Base-by-base conservation (phyloP, 1,140 invertebrate genomes). In the Eciton burchellii region DNA sequence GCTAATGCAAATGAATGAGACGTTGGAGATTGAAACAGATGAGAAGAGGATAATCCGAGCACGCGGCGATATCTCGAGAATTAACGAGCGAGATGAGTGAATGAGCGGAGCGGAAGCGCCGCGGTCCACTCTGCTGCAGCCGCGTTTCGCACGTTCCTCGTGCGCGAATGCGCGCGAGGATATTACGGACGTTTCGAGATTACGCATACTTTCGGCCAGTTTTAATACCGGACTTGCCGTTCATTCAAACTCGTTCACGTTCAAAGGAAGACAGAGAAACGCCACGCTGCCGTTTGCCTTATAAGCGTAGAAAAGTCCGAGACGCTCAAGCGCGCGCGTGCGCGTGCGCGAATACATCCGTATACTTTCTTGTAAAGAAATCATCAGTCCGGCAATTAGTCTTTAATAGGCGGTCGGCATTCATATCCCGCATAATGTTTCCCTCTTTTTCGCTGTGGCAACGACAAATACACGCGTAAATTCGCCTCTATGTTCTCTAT, bases 391-490 rank as follows among this genome's bases (percentile, higher is more conserved):
- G 72, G 81, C 79, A 85, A 88, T 85, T 87, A 73, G 74, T 19
- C 57, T 70, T 83, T 85, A 88, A 88, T 72, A 77, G 62, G 54
- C 56, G 59, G n/a, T 68, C 43, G 56, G 54, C 83, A 66, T 82
- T 88, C 71, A 87, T 83, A 81, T 85, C 70, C 83, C 21, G 63
- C 59, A 83, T 88, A 89, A 89, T 84, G 82, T 81, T 83, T 84
- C 84, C 49, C 47, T 85, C 72, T 35, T 35, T 35, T 35, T 72
- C 56, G 24, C 19, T 72, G 63, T 77, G 26, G 29, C 11, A 72
- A 59, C 83, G 62, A 81, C 68, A 74, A 68, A 83, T 86, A 68
- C 71, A 60, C 26, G 41, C 2, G 65, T 70, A 84, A 72, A 86
- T 86, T 84, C 82, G 86, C 76, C 68, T 88, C 66, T 62, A 47